Evolutionary conservation across 2,888 invertebrate species (phyloP).

Genomic region (Cephus pygmeus): DNA sequence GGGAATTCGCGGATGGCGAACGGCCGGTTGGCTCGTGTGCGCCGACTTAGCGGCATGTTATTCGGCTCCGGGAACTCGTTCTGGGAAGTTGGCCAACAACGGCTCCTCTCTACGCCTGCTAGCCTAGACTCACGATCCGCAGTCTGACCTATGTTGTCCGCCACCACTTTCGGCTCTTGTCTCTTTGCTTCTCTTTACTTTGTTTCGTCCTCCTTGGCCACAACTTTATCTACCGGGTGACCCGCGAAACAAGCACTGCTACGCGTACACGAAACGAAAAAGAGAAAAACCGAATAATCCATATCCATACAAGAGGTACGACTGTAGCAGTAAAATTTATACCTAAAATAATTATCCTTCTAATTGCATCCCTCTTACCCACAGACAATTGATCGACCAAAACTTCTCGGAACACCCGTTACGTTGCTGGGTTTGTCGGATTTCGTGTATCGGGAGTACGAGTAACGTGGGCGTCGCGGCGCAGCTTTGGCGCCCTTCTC

Average conservation of each 20-base stretch:
- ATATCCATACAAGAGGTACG: background rate
- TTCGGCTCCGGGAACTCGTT: conserved; percentile 8
- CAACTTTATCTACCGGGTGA: background rate
- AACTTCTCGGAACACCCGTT: background rate
- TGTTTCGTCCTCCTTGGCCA: background rate
- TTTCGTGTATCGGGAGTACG: background rate
- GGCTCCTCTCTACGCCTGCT: background rate
- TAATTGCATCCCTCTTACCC: background rate
- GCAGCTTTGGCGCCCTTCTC: conserved; percentile 5
- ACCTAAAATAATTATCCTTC: background rate
- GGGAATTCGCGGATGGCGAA: conserved; percentile 5
- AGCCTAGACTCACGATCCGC: conserved; percentile 2
- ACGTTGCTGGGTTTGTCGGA: background rate
- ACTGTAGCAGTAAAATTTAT: background rate
- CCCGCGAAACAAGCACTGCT: background rate
- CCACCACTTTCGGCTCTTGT: conserved; percentile 6
- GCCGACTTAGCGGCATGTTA: background rate
- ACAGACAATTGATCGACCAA: background rate
- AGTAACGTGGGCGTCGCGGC: background rate
- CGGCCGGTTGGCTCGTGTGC: background rate
- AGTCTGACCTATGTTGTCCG: conserved; percentile 4
- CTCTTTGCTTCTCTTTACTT: conserved; percentile 2
- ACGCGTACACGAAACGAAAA: background rate
- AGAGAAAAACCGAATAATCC: background rate
- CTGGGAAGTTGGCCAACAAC: conserved; percentile 5